Percentiles rank a stretch among this genome's conserved stretches.
Conservation (phyloP, 1,140 invertebrate species). For the Danaus plexippus region DNA sequence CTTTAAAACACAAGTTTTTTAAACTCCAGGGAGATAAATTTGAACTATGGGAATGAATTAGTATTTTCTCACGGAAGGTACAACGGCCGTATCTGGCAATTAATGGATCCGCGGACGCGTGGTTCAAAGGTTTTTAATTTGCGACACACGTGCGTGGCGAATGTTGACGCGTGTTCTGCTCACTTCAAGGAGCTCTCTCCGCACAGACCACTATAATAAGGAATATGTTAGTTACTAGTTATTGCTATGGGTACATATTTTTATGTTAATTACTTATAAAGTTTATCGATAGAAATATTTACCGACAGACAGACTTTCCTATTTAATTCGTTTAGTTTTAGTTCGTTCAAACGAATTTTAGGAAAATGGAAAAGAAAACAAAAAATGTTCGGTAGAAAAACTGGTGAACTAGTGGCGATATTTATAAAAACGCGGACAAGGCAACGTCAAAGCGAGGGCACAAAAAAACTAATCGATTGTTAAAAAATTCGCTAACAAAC, state of each 20-base stretch:
- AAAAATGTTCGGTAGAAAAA: constrained; percentile 18
- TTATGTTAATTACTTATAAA: too few relatives aligned
- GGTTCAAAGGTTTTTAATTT: constrained; percentile 54
- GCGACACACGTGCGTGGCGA: constrained; percentile 50
- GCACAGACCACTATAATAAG: constrained; percentile 17
- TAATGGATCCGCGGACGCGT: constrained; percentile 32
- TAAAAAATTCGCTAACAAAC: constrained; percentile 45
- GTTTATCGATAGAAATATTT: too few relatives aligned
- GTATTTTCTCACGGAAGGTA: constrained; percentile 42
- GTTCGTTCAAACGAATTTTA: constrained; percentile 10
- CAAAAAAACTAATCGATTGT: constrained; percentile 36
- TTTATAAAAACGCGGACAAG: constrained; percentile 27
- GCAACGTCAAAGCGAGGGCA: constrained; percentile 24
- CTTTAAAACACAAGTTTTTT: constrained; percentile 1
- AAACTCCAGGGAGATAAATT: constrained; percentile 12
- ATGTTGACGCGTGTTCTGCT: constrained; percentile 39
- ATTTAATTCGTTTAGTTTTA: too few relatives aligned
- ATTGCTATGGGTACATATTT: too few relatives aligned
- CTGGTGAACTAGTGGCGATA: constrained; percentile 20
- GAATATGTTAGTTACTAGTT: constrained; percentile 12
- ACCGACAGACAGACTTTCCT: too few relatives aligned
- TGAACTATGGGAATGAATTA: constrained; percentile 34
- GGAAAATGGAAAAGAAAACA: constrained; percentile 16
- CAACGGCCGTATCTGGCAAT: constrained; percentile 33
- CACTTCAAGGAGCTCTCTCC: constrained; percentile 24